Percentiles rank a stretch among this genome's conserved stretches.
These are phyloP conservation scores for Hyla sarda DNA, from an alignment of 2,113 vertebrate genomes.

Conservation along the genomic window DNA sequence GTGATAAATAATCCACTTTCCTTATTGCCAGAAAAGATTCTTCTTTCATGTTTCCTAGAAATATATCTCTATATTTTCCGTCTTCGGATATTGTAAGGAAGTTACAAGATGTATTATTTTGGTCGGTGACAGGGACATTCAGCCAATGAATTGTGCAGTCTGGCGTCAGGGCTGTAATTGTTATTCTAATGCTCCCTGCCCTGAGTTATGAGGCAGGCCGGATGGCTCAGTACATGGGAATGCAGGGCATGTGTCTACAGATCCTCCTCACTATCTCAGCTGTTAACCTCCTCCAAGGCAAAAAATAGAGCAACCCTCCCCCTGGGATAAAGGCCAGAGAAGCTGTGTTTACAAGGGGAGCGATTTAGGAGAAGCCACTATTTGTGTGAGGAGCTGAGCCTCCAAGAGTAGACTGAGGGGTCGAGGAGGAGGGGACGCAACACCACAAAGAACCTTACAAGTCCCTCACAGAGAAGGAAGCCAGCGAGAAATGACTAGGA, in stretches of 20 bases:
- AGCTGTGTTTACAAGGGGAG: constrained; percentile 51
- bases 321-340: constrained; percentile 54
- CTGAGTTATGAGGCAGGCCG: constrained; percentile 31
- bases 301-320: constrained; percentile 56
- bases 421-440: not conserved
- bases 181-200: constrained; percentile 46
- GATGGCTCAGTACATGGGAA: constrained; percentile 51
- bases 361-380: constrained; percentile 42
- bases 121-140: not conserved
- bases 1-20: not conserved
- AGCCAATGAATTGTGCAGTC: not conserved
- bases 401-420: not conserved
- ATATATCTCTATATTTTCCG: too few relatives aligned
- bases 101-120: not conserved
- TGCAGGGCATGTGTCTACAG: constrained; percentile 56
- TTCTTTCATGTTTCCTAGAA: not conserved
- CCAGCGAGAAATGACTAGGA: constrained; percentile 18
- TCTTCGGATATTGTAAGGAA: not conserved
- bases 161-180: constrained; percentile 47
- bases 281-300: constrained; percentile 49
- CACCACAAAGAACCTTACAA: constrained; percentile 13
- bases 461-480: not conserved
- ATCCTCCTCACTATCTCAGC: constrained; percentile 55
- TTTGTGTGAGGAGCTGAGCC: constrained; percentile 43
- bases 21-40: not conserved